Conservation (phyloP, 2,888 invertebrate genomes). For the Oeneis ivallda region DNA sequence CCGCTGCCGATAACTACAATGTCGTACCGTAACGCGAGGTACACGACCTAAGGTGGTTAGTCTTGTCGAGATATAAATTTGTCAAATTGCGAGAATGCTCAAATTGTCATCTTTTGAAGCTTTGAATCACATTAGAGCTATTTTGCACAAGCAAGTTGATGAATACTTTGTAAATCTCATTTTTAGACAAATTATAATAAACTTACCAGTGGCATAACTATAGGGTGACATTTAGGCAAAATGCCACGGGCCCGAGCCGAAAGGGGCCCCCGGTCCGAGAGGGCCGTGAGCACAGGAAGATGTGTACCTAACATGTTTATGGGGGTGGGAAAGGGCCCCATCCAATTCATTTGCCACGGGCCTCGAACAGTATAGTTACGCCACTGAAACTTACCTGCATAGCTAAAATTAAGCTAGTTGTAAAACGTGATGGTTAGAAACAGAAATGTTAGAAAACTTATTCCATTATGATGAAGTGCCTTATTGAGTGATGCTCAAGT, state of each 20-base stretch:
- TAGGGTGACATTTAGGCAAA: too few relatives aligned
- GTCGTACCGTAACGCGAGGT: conserved; percentile 41
- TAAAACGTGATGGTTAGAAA: neutral
- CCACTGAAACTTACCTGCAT: too few relatives aligned
- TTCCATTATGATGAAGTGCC: conserved; percentile 16
- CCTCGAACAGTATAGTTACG: too few relatives aligned
- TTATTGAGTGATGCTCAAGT: conserved; percentile 21
- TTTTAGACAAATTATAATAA: neutral
- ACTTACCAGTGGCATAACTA: too few relatives aligned
- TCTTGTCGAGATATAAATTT: neutral
- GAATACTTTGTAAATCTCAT: neutral
- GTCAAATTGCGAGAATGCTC: neutral
- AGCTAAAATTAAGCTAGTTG: neutral
- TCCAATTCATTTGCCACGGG: too few relatives aligned
- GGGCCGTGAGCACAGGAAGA: too few relatives aligned
- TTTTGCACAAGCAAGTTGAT: neutral
- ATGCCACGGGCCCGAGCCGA: too few relatives aligned
- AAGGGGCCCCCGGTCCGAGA: too few relatives aligned
- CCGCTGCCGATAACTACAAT: conserved; percentile 60
- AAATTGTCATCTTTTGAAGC: neutral
- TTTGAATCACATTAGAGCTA: neutral
- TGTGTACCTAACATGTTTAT: too few relatives aligned
- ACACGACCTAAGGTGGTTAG: neutral
- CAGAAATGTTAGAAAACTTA: neutral
- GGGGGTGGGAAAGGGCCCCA: too few relatives aligned